phyloP scores from a whole-genome alignment of 2,888 invertebrate species.

The Noctua fimbriata region DNA sequence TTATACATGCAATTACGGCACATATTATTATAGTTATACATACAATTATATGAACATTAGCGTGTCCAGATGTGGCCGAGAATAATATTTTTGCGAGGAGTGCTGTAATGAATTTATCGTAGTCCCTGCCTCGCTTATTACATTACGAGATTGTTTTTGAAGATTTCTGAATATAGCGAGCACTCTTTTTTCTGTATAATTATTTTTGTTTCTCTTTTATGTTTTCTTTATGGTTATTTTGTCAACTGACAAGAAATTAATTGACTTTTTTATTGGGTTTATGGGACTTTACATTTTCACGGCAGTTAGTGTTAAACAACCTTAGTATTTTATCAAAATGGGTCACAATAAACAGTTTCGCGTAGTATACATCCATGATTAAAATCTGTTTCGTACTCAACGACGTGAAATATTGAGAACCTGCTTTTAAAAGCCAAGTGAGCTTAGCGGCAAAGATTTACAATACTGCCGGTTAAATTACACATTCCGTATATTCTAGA shows the following conservation, averaged over 20 bases:
- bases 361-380: constrained; percentile 35
- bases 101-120: constrained; percentile 80
- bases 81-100: constrained; percentile 79
- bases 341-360: constrained; percentile 7
- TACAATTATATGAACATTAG: constrained; percentile 66
- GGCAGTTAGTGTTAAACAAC: neutral
- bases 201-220: constrained; percentile 24
- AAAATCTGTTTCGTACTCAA: constrained; percentile 42
- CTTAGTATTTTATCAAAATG: constrained; percentile 10
- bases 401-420: constrained; percentile 38
- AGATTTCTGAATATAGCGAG: constrained; percentile 49
- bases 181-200: constrained; percentile 31
- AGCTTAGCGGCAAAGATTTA: constrained; percentile 46
- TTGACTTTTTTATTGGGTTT: neutral
- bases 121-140: constrained; percentile 59
- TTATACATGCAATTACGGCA: constrained; percentile 63
- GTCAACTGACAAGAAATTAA: constrained; percentile 15
- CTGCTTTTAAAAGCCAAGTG: constrained; percentile 42
- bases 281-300: neutral
- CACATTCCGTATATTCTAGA: constrained; percentile 40
- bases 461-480: constrained; percentile 46
- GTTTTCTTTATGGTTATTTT: constrained; percentile 31
- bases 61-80: constrained; percentile 74
- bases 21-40: constrained; percentile 62
- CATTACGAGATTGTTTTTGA: constrained; percentile 60